Evolutionary conservation across 1,140 invertebrate species (phyloP).

Genomic region (Phortica variegata): DNA sequence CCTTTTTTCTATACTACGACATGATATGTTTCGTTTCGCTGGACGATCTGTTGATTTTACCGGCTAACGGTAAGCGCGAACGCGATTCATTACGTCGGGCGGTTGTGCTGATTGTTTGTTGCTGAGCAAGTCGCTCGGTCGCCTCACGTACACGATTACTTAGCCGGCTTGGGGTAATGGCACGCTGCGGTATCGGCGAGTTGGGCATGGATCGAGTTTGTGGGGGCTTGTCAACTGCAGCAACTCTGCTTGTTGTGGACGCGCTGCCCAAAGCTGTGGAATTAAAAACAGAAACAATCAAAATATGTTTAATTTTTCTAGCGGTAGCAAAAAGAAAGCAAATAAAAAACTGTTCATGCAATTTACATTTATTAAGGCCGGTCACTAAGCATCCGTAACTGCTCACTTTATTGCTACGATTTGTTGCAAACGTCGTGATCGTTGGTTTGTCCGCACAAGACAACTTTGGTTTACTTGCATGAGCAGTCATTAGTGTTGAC

Average conservation of each 20-base stretch:
- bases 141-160: constrained; percentile 49
- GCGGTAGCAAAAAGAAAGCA: neutral
- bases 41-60: constrained; percentile 42
- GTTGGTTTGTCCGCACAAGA: constrained; percentile 21
- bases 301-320: neutral
- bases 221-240: constrained; percentile 14
- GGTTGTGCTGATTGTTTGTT: constrained; percentile 40
- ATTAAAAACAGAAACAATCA: neutral
- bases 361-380: constrained; percentile 18
- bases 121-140: constrained; percentile 47
- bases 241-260: too few relatives aligned
- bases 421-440: constrained; percentile 6
- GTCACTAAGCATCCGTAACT: constrained; percentile 13
- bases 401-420: constrained; percentile 1
- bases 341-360: too few relatives aligned
- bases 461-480: constrained; percentile 1
- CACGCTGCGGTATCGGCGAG: constrained; percentile 40
- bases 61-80: constrained; percentile 28
- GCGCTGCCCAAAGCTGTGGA: neutral
- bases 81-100: constrained; percentile 23
- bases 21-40: constrained; percentile 50
- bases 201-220: constrained; percentile 47
- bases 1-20: constrained; percentile 38
- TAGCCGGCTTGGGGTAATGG: constrained; percentile 46
- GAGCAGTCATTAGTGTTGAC: constrained; percentile 2